phyloP scores from a whole-genome alignment of 2,113 vertebrate genomes.

The Chloropsis hardwickii region DNA sequence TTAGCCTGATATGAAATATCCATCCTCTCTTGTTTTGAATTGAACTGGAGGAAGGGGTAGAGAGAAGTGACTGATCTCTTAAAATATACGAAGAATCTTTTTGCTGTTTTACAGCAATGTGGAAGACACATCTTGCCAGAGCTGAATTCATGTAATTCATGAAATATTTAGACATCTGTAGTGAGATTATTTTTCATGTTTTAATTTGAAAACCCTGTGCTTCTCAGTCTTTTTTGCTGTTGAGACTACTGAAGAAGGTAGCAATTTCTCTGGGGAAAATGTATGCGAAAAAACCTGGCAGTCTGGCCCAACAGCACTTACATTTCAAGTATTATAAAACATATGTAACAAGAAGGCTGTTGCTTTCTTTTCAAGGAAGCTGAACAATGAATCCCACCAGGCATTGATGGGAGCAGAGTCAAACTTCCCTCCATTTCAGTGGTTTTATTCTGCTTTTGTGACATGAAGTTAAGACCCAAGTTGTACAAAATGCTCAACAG shows the following conservation, averaged over 20 bases:
- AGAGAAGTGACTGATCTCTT: neutral
- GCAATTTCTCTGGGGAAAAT: constrained; percentile 10
- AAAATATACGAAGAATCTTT: neutral
- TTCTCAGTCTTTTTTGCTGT: neutral
- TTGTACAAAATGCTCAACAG: neutral
- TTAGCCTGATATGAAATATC: neutral
- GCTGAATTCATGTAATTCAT: neutral
- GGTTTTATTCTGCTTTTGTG: neutral
- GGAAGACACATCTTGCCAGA: neutral
- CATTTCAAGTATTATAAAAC: neutral
- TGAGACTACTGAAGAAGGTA: neutral
- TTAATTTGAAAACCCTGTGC: constrained; percentile 10
- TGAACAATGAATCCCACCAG: neutral
- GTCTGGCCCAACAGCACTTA: neutral
- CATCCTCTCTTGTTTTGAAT: neutral
- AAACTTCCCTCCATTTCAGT: neutral
- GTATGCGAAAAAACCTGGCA: neutral
- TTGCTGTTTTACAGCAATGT: neutral
- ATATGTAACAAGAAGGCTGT: neutral
- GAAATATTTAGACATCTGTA: constrained; percentile 8
- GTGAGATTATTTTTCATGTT: constrained; percentile 24
- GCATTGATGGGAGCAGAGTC: neutral
- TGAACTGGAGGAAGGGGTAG: neutral
- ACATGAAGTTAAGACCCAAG: neutral
- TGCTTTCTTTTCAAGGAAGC: neutral